Base-by-base conservation (phyloP, 2,797 vertebrate species). In the Coracias cyanogaster region DNA sequence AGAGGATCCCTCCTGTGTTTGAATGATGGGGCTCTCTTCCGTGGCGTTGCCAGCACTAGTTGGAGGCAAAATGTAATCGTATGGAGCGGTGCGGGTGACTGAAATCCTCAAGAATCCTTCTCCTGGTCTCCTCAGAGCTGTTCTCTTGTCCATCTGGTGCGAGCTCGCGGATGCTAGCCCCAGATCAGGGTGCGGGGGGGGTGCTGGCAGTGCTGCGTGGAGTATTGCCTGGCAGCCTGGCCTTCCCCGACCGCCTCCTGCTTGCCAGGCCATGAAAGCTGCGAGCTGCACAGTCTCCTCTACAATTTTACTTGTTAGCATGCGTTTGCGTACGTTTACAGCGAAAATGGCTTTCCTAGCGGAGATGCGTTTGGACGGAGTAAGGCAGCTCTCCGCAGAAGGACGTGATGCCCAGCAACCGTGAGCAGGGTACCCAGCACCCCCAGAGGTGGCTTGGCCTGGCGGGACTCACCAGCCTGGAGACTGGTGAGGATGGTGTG, bases 21-120 rank as follows among this genome's bases (percentile, higher is more conserved):
- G 43, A 70, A 4, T 0, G 0, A 1, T 4, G 45, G n/a, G 33
- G 7, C 25, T 78, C 45, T 81, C 19, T 29, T 5, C 71, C 26
- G 1, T 2, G 9, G 12, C 20, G 0, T 46, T 37, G 5, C 31
- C 39, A 2, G 19, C 4, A 8, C 21, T 17, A 21, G 49, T 20
- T 22, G 33, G 26, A 37, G 85, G 37, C 37, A 62, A 70, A 37
- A 52, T 41, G 62, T 22, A 12, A 24, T 66, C 43, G 43, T 31
- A 4, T 0, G 6, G 74, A 77, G 43, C 43, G 18, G 33, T 39
- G 70, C 52, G 52, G 73, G 64, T 54, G 28, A n/a, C 9, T 12
- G 80, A 58, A 41, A 46, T 35, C 37, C 1, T 1, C 20, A 15
- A 8, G 43, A 41, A 66, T 24, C 64, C 43, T 57, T 33, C 64